phyloP scores from a whole-genome alignment of 2,113 vertebrate genomes.

The Pedetes capensis region DNA sequence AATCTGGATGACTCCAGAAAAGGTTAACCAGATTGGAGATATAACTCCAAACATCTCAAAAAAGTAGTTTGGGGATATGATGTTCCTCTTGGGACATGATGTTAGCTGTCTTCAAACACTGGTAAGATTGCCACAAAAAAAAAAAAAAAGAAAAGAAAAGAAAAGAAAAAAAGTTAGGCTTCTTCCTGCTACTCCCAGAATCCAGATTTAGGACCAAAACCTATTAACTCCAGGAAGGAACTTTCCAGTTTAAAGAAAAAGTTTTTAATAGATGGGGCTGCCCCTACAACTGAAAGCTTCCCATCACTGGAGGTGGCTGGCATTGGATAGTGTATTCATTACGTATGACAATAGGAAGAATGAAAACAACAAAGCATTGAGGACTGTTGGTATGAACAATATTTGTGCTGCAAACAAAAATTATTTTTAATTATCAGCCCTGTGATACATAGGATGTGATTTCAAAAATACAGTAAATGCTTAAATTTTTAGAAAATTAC shows the following conservation, averaged over 20 bases:
- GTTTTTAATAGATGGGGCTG: background rate
- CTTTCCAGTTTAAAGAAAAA: background rate
- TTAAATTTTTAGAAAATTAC: too few relatives aligned
- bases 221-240: background rate
- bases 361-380: background rate
- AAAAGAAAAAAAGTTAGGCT: background rate
- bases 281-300: background rate
- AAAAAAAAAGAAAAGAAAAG: too few relatives aligned
- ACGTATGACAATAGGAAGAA: too few relatives aligned
- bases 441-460: too few relatives aligned
- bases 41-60: background rate
- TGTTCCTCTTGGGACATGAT: background rate
- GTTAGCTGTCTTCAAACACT: slow-evolving; percentile 30
- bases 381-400: background rate
- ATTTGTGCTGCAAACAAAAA: background rate
- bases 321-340: background rate
- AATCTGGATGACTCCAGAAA: background rate
- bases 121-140: background rate
- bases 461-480: too few relatives aligned
- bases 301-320: background rate
- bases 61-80: background rate
- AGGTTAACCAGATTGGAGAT: background rate
- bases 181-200: background rate
- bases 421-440: too few relatives aligned
- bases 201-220: background rate